Conservation (phyloP, 1,140 invertebrate genomes). For the Centruroides vittatus region DNA sequence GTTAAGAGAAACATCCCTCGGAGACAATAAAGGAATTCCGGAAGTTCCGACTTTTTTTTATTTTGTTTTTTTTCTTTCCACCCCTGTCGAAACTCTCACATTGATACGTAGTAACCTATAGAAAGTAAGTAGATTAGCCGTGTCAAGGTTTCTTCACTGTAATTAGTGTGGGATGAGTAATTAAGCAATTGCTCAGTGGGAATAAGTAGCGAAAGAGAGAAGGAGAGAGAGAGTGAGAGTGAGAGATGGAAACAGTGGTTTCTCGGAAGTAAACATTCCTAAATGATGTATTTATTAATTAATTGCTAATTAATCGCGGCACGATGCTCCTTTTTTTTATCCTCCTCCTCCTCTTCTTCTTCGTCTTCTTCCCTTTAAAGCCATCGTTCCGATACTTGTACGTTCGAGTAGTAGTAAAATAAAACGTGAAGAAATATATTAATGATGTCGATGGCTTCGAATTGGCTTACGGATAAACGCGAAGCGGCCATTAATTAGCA, state of each 20-base stretch:
- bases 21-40: background rate
- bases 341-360: too few species aligned
- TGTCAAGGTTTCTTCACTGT: background rate
- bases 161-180: background rate
- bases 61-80: too few species aligned
- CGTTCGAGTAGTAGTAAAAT: too few species aligned
- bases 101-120: background rate
- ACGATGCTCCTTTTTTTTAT: too few species aligned
- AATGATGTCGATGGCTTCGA: too few species aligned
- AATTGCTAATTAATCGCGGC: too few species aligned
- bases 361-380: too few species aligned
- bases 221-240: constrained; percentile 2
- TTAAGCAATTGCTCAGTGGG: background rate
- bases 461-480: too few species aligned
- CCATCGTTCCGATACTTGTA: too few species aligned
- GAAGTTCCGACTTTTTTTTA: background rate
- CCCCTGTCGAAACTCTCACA: background rate
- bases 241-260: background rate
- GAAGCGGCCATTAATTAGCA: too few species aligned
- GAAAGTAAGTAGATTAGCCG: background rate
- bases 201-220: background rate
- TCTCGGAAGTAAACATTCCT: background rate
- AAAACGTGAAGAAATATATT: too few species aligned
- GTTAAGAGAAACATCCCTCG: background rate
- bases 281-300: too few species aligned